These are phyloP conservation scores for Huso huso DNA, from an alignment of 2,797 vertebrate genomes.

Conservation along the genomic window DNA sequence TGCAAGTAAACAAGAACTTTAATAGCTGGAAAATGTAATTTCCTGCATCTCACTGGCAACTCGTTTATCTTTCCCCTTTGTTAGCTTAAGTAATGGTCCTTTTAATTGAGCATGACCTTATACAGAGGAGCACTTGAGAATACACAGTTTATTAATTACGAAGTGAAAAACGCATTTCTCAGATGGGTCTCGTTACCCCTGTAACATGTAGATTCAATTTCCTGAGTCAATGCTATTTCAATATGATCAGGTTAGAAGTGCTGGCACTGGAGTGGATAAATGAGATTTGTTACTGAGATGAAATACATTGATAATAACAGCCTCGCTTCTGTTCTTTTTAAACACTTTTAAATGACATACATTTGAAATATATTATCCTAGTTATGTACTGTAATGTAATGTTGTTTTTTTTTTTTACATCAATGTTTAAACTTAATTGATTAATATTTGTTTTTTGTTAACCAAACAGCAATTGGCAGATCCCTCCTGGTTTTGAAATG, in stretches of 20 bases:
- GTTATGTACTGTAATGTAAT: no score
- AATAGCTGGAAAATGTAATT: neutral
- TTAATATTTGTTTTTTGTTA: no score
- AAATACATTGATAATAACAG: no score
- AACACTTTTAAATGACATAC: no score
- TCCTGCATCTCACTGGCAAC: neutral
- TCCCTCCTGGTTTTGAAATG: no score
- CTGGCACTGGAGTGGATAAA: neutral
- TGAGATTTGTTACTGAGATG: no score
- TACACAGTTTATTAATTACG: neutral
- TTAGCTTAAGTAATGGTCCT: neutral
- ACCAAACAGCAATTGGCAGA: no score
- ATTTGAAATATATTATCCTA: no score
- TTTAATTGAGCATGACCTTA: neutral
- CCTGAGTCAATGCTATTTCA: constrained; percentile 5
- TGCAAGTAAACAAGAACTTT: neutral
- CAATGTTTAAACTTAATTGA: no score
- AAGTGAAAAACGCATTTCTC: neutral
- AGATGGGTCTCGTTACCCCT: neutral
- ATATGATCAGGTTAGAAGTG: constrained; percentile 1
- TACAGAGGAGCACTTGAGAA: neutral
- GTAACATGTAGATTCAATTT: constrained; percentile 7
- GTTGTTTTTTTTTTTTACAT: no score
- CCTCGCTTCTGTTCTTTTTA: no score
- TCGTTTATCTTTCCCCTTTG: neutral